These are phyloP conservation scores for Fundulus diaphanus DNA, from an alignment of 2,797 vertebrate species.

Conservation along the genomic window DNA sequence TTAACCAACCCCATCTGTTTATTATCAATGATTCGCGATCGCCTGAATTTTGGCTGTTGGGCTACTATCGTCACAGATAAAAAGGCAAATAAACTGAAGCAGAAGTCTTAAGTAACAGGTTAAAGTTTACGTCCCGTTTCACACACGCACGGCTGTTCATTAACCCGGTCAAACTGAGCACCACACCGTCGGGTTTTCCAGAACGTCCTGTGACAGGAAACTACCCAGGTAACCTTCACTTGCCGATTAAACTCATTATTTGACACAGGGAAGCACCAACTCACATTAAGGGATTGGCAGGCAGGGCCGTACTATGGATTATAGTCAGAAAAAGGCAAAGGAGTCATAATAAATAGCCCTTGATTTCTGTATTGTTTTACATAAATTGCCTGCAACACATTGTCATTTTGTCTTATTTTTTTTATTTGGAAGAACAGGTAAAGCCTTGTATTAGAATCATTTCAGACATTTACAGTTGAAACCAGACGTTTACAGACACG, in stretches of 20 bases:
- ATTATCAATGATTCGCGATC: slow-evolving; percentile 3
- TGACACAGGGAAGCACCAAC: neutral
- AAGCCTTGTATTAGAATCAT: neutral
- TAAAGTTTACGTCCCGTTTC: neutral
- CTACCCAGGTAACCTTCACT: neutral
- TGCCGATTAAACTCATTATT: neutral
- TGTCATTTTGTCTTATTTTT: too few relatives aligned
- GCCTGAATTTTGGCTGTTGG: neutral
- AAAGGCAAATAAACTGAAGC: neutral
- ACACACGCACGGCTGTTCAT: too few relatives aligned
- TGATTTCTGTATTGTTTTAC: neutral
- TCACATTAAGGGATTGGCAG: neutral
- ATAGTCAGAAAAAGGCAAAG: neutral
- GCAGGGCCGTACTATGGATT: neutral
- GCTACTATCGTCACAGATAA: neutral
- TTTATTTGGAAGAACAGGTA: neutral
- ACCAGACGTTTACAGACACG: too few relatives aligned
- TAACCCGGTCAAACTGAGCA: neutral
- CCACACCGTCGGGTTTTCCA: neutral
- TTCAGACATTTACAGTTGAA: neutral
- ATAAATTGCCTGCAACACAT: neutral
- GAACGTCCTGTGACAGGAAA: neutral
- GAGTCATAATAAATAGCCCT: neutral
- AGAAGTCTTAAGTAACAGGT: neutral
- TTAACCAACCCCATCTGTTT: neutral